A percentile compares a stretch with the other conserved stretches of the same genome.
phyloP scores from a whole-genome alignment of 2,888 invertebrate genomes.

The Ochropleura leucogaster region DNA sequence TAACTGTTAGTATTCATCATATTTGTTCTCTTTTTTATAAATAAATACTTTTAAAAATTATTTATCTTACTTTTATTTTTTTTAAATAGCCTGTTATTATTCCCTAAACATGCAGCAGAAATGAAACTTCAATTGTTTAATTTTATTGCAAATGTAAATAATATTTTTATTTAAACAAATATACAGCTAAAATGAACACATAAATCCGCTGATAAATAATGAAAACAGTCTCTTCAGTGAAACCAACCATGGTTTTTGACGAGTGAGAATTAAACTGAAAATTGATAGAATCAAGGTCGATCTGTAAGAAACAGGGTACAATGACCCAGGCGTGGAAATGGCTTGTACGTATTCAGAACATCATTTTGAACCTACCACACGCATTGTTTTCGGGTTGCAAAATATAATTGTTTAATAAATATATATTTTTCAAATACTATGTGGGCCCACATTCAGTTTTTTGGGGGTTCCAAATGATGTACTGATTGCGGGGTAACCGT shows the following conservation, averaged over 20 bases:
- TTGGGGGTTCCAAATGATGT: too few species aligned
- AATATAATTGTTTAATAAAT: too few species aligned
- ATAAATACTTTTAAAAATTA: constrained; percentile 4
- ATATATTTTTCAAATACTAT: too few species aligned
- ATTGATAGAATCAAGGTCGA: not conserved
- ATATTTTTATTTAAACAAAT: not conserved
- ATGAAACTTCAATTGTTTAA: not conserved
- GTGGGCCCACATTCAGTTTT: too few species aligned
- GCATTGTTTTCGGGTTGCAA: too few species aligned
- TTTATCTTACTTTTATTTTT: constrained; percentile 3
- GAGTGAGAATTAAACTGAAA: not conserved
- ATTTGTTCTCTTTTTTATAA: not conserved
- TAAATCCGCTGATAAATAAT: constrained; percentile 7
- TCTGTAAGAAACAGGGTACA: too few species aligned
- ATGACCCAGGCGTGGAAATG: too few species aligned
- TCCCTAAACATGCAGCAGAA: not conserved
- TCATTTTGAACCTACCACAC: too few species aligned
- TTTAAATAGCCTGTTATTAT: too few species aligned
- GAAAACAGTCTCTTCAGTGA: constrained; percentile 22
- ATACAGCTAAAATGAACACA: constrained; percentile 2
- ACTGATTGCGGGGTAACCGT: too few species aligned
- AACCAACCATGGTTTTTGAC: not conserved
- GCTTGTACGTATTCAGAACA: too few species aligned
- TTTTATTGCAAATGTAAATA: not conserved
- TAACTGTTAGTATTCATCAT: not conserved